Evolutionary conservation across 2,113 vertebrate species (phyloP).

Genomic region (Lophotis ruficrista): DNA sequence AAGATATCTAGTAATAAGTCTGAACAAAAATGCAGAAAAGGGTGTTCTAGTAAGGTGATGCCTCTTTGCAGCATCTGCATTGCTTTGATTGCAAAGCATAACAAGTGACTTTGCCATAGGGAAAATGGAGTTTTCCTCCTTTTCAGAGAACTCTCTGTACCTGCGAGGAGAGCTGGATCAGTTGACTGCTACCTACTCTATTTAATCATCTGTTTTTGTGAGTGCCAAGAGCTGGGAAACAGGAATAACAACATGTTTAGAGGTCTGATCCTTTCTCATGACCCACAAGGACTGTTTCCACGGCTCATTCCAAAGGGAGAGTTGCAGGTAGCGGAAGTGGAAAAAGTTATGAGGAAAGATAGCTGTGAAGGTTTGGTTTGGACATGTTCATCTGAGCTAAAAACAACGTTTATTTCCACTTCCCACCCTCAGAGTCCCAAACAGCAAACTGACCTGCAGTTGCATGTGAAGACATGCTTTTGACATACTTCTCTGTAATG

Average conservation of each 20-base stretch:
- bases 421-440: neutral
- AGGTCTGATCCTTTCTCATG: slow-evolving; percentile 61
- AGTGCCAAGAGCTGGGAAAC: slow-evolving; percentile 33
- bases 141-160: slow-evolving; percentile 12
- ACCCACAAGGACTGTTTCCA: slow-evolving; percentile 67
- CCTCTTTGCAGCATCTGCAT: neutral
- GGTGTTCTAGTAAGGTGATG: neutral
- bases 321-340: slow-evolving; percentile 54
- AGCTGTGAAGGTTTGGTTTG: slow-evolving; percentile 55
- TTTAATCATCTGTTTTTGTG: slow-evolving; percentile 46
- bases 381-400: neutral
- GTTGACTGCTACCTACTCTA: slow-evolving; percentile 12
- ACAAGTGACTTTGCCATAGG: neutral
- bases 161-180: neutral
- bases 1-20: neutral
- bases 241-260: slow-evolving; percentile 60
- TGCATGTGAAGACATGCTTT: neutral
- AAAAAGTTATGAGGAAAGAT: slow-evolving; percentile 63
- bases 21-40: neutral
- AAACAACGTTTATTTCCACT: slow-evolving; percentile 44
- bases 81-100: neutral
- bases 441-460: neutral
- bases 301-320: slow-evolving; percentile 41
- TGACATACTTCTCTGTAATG: neutral
- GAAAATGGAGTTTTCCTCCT: slow-evolving; percentile 26